Conservation (phyloP, 2,797 vertebrate species). For the Falco novaeseelandiae region DNA sequence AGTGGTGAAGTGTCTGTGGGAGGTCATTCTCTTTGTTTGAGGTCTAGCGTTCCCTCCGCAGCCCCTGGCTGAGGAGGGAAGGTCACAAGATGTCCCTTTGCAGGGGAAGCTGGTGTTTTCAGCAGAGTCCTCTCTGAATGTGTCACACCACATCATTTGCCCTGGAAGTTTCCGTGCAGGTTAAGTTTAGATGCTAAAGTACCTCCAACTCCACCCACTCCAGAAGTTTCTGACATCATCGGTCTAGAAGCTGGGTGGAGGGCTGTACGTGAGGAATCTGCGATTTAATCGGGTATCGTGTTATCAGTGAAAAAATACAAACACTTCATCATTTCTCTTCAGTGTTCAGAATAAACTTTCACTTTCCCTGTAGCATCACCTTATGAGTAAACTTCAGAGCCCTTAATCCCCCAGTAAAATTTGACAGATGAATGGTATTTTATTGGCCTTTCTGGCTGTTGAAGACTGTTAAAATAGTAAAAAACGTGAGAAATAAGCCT, state of each 20-base stretch:
- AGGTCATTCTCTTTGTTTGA: neutral
- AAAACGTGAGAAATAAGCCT: neutral
- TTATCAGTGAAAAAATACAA: neutral
- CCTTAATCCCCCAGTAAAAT: neutral
- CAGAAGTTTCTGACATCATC: neutral
- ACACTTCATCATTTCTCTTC: neutral
- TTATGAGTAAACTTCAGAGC: neutral
- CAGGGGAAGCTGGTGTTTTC: neutral
- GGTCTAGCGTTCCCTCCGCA: neutral
- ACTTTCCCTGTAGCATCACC: neutral
- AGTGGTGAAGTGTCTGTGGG: neutral
- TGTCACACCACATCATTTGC: slow-evolving; percentile 4
- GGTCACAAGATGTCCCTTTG: neutral
- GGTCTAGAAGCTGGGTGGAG: neutral
- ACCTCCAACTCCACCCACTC: slow-evolving; percentile 5
- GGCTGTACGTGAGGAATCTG: neutral
- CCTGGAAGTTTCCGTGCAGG: slow-evolving; percentile 53
- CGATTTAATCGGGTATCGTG: neutral
- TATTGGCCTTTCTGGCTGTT: neutral
- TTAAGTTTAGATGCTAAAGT: neutral
- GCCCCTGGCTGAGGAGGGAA: neutral
- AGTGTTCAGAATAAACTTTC: neutral
- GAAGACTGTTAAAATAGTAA: neutral
- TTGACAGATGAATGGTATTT: neutral
- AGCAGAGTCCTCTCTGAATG: neutral